These are phyloP conservation scores for Thripadectes ignobilis DNA, from an alignment of 2,797 vertebrate species.

Conservation along the genomic window DNA sequence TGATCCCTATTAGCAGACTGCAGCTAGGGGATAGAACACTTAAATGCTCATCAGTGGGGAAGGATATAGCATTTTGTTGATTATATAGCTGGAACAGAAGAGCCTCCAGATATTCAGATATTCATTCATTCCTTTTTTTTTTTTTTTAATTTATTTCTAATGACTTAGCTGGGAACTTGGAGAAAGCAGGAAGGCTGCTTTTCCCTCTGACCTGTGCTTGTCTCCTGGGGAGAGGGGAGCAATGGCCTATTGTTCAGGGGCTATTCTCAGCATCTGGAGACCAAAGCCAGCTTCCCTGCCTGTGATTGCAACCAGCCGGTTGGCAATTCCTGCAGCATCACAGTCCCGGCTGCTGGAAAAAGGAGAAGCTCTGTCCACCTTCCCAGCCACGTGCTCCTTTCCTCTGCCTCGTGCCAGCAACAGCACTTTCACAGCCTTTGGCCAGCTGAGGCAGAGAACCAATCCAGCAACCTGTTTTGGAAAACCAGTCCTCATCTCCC, in stretches of 20 bases:
- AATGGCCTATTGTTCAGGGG: fast-evolving
- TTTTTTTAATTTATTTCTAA: background rate
- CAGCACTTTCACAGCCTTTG: background rate
- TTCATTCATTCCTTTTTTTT: background rate
- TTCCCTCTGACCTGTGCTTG: background rate
- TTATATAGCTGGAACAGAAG: background rate
- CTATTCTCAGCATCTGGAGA: background rate
- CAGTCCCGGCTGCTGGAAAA: background rate
- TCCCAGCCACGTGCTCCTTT: background rate
- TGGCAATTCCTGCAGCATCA: background rate
- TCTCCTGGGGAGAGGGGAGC: background rate
- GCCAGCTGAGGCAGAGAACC: background rate
- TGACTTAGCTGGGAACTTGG: background rate
- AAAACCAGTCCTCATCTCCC: background rate
- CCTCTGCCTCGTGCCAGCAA: background rate
- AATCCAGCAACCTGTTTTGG: background rate
- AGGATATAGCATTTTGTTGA: background rate
- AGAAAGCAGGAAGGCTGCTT: background rate
- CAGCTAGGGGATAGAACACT: background rate
- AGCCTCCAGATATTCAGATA: background rate
- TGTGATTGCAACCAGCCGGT: background rate
- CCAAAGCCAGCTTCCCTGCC: background rate
- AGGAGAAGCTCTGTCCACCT: constrained; percentile 1
- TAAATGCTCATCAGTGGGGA: background rate
- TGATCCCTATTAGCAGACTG: background rate